Evolutionary conservation across 2,113 vertebrate genomes (phyloP), one percentile per base, ranked within the genome.

Genomic region (Larimichthys crocea): DNA sequence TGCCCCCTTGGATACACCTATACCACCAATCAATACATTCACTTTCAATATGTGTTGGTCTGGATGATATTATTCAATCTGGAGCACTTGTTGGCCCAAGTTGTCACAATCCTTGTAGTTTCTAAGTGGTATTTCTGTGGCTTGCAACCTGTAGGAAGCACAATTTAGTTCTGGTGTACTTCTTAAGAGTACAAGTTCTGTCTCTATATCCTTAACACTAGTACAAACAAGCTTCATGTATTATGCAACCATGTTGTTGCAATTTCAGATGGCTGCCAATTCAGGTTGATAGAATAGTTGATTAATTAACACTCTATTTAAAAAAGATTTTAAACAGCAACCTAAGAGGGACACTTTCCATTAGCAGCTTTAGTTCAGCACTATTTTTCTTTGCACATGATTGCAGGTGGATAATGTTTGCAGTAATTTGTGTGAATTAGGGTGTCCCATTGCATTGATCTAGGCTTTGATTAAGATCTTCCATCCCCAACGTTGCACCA

Each of bases 391-490:
- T 20, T 20, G 3, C 22, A 59, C 0, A 7, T 60, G 24, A 19
- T 48, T 57, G 22, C 22, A 56, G 15, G 10, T 52, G 22, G 62
- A 61, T 31, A 44, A 17, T 1, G 3, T 24, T 57, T 61, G 8
- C 1, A 56, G 7, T 11, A 2, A 20, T 29, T 20, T 16, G 5
- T 53, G 19, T 53, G 26, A 31, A 4, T 7, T 48, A 24, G 17
- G 31, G 31, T 61, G 59, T 35, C 29, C 22, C 40, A 24, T 71
- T 57, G 9, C 7, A 40, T 40, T 40, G 35, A 40, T 40, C 24
- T 68, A 57, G 52, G 65, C 86, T 82, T 80, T 84, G 79, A 89
- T 70, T 62, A 73, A 66, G 63, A 59, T 53, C 56, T 49, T 76
- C 60, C 48, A 74, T 71, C 63, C 56, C 10, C 24, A 52, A 48